Conservation (phyloP, 2,113 vertebrate genomes). For the Cephalopterus ornatus region DNA sequence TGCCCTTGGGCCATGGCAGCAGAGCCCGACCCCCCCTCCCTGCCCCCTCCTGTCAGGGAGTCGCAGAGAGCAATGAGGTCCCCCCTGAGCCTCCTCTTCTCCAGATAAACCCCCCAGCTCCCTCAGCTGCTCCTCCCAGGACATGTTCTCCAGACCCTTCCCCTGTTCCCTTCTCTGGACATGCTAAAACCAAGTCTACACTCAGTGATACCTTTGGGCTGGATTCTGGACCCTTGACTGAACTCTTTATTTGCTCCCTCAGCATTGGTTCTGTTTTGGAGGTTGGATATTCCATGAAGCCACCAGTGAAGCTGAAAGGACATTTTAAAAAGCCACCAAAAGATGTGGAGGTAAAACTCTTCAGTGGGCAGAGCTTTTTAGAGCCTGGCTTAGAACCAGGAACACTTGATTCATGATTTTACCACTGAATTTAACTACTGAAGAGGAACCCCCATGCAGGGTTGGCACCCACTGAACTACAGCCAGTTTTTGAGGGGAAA, state of each 20-base stretch:
- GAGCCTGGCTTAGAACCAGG: not conserved
- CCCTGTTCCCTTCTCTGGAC: not conserved
- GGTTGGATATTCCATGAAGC: not conserved
- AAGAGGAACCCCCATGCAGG: not conserved
- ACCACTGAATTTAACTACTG: not conserved
- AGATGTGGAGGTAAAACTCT: not conserved
- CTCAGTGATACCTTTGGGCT: not conserved
- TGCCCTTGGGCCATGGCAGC: not conserved
- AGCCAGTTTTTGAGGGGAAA: not conserved
- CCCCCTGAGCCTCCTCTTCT: not conserved
- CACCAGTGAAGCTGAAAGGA: not conserved
- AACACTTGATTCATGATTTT: not conserved
- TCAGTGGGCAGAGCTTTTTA: not conserved
- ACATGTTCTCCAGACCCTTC: not conserved
- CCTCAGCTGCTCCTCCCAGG: too few species aligned
- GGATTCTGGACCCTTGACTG: not conserved
- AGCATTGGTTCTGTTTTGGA: not conserved
- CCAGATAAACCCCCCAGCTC: not conserved
- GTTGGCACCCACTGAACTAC: not conserved
- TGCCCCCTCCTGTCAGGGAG: not conserved
- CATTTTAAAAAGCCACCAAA: not conserved
- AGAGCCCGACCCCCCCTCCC: not conserved
- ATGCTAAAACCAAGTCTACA: not conserved
- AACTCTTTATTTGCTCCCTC: not conserved
- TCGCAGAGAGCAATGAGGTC: not conserved